phyloP scores from a whole-genome alignment of 2,113 vertebrate genomes.

The Acinonyx jubatus region DNA sequence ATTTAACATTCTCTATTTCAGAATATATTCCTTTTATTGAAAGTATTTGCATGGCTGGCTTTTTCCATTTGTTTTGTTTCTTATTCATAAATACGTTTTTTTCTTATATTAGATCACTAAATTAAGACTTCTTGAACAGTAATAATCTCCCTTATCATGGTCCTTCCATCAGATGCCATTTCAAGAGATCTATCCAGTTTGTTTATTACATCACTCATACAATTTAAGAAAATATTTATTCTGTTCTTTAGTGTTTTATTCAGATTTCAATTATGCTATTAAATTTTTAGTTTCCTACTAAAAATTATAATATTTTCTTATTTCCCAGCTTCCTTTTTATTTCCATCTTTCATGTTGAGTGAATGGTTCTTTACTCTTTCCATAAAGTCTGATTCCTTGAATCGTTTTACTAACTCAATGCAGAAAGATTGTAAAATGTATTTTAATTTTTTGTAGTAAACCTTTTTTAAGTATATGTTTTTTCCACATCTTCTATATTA shows the following conservation, averaged over 20 bases:
- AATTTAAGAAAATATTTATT: not conserved
- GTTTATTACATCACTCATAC: not conserved
- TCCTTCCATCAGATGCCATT: not conserved
- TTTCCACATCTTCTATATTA: not conserved
- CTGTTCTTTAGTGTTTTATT: not conserved
- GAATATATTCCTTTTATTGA: not conserved
- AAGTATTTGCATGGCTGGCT: not conserved
- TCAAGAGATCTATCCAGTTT: not conserved
- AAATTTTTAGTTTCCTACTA: not conserved
- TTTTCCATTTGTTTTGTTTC: not conserved
- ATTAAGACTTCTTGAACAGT: not conserved
- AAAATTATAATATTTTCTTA: constrained; percentile 8
- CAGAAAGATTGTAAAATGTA: not conserved
- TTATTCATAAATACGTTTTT: not conserved
- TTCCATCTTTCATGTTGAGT: not conserved
- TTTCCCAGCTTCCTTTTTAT: not conserved
- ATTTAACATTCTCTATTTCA: not conserved
- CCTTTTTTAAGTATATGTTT: not conserved
- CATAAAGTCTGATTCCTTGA: not conserved
- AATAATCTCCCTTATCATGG: not conserved
- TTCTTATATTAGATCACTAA: not conserved
- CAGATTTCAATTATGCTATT: not conserved
- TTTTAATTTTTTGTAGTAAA: not conserved
- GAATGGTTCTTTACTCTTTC: not conserved
- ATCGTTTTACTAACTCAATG: not conserved